phyloP scores from a whole-genome alignment of 2,797 vertebrate genomes.

The Sebastes alutus region DNA sequence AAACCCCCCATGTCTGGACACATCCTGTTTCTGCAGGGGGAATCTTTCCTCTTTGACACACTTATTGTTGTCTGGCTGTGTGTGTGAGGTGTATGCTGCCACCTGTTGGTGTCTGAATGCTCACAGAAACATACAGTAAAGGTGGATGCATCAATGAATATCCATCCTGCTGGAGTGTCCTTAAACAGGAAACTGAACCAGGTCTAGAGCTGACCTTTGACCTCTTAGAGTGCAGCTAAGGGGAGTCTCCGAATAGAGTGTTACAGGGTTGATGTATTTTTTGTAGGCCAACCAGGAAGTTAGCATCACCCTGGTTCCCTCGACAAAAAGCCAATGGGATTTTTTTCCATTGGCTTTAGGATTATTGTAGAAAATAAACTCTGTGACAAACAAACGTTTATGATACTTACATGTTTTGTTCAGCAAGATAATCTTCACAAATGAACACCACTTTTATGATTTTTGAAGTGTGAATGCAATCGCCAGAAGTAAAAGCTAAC shows the following conservation, averaged over 20 bases:
- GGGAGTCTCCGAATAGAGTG: background rate
- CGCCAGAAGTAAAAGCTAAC: too few species aligned
- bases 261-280: too few species aligned
- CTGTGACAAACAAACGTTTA: too few species aligned
- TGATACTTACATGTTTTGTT: too few species aligned
- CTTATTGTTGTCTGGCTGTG: constrained; percentile 29
- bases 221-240: background rate
- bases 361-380: too few species aligned
- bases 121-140: background rate
- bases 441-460: too few species aligned
- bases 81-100: constrained; percentile 40
- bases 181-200: background rate
- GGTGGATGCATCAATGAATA: background rate
- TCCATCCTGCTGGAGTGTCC: background rate
- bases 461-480: too few species aligned
- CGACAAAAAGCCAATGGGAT: too few species aligned
- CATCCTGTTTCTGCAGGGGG: constrained; percentile 57
- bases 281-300: too few species aligned
- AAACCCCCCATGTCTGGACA: constrained; percentile 48
- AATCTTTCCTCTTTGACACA: constrained; percentile 52
- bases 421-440: too few species aligned
- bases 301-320: too few species aligned
- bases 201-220: background rate
- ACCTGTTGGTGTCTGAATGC: constrained; percentile 44
- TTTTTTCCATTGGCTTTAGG: too few species aligned